Base-by-base conservation (phyloP, 2,113 vertebrate species). In the Nycticryphes semicollaris region DNA sequence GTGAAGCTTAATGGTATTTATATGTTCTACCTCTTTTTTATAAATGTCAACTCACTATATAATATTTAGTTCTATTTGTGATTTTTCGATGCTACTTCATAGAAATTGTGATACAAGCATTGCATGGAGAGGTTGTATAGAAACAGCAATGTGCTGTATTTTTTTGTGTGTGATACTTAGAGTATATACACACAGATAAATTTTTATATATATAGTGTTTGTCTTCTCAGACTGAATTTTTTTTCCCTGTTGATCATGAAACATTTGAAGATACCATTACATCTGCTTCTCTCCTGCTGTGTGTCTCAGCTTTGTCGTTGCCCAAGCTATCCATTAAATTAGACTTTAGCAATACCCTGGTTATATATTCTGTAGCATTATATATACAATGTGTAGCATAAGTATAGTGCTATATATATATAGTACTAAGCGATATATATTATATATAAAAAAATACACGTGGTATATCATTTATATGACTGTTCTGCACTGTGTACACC, bases 1-100 rank as follows among this genome's bases (percentile, higher is more conserved):
- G 13, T 81, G 86, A 78, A 93, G 87, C 81, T 90, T 79, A 78
- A 86, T 92, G 84, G 24, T 94, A 89, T 95, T 93, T 95, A 41
- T 74, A 48, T n/a, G 10, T 87, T 67, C 31, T 3, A 74, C 50
- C n/a, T 84, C 39, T 51, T 83, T 57, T 24, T 83, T 62, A 13
- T 0, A 86, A 96, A 90, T 86, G 79, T 63, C 76, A 89, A 1
- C 59, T 62, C 39, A 2, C 37, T 39, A 39, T 17, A 30, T 8
- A 73, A 56, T 10, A 2, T 64, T 60, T 17, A 35, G 33, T 60
- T 87, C 35, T 75, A 57, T 39, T 22, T 75, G 53, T 76, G 51
- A 35, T 57, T 51, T 89, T 59, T 72, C 35, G 57, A 22, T 45
- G 28, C 59, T 68, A 31, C 48, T 64, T 64, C 45, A 75, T 35